phyloP scores from a whole-genome alignment of 2,797 vertebrate genomes.

The Toxotes lorentzi region DNA sequence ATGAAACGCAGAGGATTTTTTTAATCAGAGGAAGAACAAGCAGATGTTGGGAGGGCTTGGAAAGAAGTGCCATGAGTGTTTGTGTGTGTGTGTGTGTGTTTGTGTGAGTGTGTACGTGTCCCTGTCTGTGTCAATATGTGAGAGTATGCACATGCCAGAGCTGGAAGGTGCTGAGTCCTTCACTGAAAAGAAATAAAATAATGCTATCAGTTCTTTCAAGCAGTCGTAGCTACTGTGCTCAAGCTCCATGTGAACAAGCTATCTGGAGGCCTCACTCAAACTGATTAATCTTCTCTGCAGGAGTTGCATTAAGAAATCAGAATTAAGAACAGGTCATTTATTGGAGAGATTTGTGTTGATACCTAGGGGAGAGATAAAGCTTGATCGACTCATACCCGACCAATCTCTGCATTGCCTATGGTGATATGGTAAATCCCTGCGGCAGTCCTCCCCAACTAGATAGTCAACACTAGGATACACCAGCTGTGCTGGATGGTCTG shows the following conservation, averaged over 20 bases:
- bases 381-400: slow-evolving; percentile 77
- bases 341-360: slow-evolving; percentile 78
- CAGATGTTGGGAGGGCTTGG: slow-evolving; percentile 87
- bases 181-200: slow-evolving; percentile 64
- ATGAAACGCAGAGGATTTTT: slow-evolving; percentile 90
- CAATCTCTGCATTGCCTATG: slow-evolving; percentile 69
- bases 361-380: slow-evolving; percentile 80
- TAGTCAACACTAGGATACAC: slow-evolving; percentile 73
- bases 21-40: slow-evolving; percentile 86
- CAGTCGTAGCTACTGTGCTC: slow-evolving; percentile 42
- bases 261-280: slow-evolving; percentile 71
- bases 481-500: slow-evolving; percentile 70
- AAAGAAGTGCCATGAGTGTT: slow-evolving; percentile 67
- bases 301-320: slow-evolving; percentile 82
- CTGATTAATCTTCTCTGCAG: slow-evolving; percentile 82
- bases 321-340: slow-evolving; percentile 85
- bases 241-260: slow-evolving; percentile 59
- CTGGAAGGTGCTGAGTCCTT: slow-evolving; percentile 68
- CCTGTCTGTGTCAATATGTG: slow-evolving; percentile 54
- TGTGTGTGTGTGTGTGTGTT: slow-evolving; percentile 32
- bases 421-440: slow-evolving; percentile 76
- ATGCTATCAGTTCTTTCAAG: slow-evolving; percentile 65
- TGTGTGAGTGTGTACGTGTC: slow-evolving; percentile 25
- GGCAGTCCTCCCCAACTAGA: slow-evolving; percentile 64
- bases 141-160: slow-evolving; percentile 64